Conservation (phyloP, 2,888 invertebrate genomes). For the Philonicus albiceps region DNA sequence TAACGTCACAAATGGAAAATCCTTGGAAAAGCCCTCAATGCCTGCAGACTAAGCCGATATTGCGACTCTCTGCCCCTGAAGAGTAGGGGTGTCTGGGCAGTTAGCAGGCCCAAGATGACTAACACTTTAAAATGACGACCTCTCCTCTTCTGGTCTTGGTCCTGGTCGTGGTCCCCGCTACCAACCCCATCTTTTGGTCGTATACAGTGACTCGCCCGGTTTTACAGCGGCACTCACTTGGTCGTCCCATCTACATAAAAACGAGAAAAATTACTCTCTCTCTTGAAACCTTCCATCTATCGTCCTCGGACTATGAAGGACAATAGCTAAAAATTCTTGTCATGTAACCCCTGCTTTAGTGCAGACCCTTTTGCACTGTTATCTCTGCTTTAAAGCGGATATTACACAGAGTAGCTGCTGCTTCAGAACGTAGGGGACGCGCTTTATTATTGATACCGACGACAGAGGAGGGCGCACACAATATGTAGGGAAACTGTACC, state of each 20-base stretch:
- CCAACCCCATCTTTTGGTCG: background rate
- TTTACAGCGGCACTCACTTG: background rate
- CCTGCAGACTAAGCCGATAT: background rate
- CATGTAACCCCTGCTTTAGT: slow-evolving; percentile 11
- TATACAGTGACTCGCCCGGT: background rate
- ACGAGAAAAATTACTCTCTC: background rate
- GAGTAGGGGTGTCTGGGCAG: background rate
- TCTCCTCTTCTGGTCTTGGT: background rate
- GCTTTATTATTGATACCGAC: background rate
- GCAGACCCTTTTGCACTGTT: background rate
- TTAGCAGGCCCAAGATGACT: background rate
- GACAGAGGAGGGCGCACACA: background rate
- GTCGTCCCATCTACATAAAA: background rate
- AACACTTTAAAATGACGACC: slow-evolving; percentile 4
- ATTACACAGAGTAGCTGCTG: background rate
- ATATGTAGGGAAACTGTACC: background rate
- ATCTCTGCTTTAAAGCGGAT: slow-evolving; percentile 12
- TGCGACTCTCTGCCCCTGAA: background rate
- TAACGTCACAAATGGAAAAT: slow-evolving; percentile 13
- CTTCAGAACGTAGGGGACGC: background rate
- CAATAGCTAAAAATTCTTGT: slow-evolving; percentile 18
- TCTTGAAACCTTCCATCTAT: background rate
- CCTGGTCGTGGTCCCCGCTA: background rate
- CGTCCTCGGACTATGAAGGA: slow-evolving; percentile 16
- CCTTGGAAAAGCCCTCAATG: slow-evolving; percentile 6